A percentile compares a stretch with the other conserved stretches of the same genome.
phyloP scores from a whole-genome alignment of 2,888 invertebrate species.

The Exocentrus adspersus region DNA sequence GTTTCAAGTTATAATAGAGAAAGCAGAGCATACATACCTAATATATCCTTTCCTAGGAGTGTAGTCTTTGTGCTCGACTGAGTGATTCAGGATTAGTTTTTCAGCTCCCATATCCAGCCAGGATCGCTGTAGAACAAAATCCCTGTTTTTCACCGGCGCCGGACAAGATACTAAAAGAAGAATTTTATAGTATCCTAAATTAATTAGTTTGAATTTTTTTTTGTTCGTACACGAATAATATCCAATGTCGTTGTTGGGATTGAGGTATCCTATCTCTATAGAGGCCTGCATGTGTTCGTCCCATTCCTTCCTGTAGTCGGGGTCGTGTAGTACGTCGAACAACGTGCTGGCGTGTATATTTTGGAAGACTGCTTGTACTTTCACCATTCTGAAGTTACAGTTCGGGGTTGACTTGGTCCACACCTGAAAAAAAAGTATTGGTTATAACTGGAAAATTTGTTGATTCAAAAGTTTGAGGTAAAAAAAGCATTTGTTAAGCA shows the following conservation, averaged over 20 bases:
- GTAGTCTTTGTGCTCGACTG: conserved; percentile 86
- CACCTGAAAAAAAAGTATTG: conserved; percentile 65
- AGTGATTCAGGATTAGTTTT: conserved; percentile 90
- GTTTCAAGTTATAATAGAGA: no score
- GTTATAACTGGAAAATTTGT: no score
- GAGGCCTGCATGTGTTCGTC: conserved; percentile 90
- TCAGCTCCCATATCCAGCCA: conserved; percentile 90
- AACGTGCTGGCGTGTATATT: conserved; percentile 79
- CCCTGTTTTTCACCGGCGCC: conserved; percentile 86
- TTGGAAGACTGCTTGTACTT: conserved; percentile 74
- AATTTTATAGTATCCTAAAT: no score
- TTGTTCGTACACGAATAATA: conserved; percentile 86
- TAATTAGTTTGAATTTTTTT: no score
- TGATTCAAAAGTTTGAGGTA: no score
- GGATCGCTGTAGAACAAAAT: conserved; percentile 91
- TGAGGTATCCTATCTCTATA: conserved; percentile 87
- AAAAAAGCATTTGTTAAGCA: no score
- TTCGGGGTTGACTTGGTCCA: conserved; percentile 71
- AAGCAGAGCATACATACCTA: no score
- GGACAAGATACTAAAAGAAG: conserved; percentile 93
- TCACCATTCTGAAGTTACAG: conserved; percentile 72
- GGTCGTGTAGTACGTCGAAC: conserved; percentile 92
- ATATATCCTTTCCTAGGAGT: conserved; percentile 86
- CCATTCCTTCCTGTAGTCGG: conserved; percentile 88
- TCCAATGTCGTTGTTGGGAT: conserved; percentile 92